phyloP scores from a whole-genome alignment of 2,888 invertebrate genomes.

The Andrena chrysosceles region DNA sequence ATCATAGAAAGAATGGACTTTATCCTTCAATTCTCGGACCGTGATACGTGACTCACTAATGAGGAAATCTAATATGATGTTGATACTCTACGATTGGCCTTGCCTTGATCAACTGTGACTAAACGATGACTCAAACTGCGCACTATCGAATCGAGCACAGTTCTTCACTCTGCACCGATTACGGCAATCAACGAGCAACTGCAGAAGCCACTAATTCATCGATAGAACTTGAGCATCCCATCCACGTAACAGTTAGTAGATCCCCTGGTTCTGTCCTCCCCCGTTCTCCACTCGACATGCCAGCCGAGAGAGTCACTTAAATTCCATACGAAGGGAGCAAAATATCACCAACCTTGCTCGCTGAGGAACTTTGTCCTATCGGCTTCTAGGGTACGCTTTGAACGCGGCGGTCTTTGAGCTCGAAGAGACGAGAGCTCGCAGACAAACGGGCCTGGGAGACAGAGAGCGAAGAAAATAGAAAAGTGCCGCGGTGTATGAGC shows the following conservation, averaged over 20 bases:
- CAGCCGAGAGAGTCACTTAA: no score
- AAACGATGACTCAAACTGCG: no score
- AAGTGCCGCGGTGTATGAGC: slow-evolving; percentile 12
- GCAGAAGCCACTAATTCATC: background rate
- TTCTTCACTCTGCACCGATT: background rate
- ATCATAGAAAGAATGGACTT: background rate
- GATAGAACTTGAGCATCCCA: background rate
- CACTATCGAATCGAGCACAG: background rate
- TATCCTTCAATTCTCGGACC: background rate
- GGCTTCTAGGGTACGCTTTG: background rate
- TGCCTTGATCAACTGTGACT: no score
- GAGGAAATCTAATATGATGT: no score
- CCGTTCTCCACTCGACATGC: no score
- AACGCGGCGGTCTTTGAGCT: slow-evolving; percentile 24
- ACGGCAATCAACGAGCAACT: slow-evolving; percentile 14
- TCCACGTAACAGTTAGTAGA: background rate
- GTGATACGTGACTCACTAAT: background rate
- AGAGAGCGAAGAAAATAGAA: slow-evolving; percentile 44
- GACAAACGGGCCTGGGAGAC: background rate
- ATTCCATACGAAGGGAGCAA: no score
- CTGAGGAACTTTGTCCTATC: slow-evolving; percentile 22
- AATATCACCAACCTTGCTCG: background rate
- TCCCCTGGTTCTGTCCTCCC: background rate
- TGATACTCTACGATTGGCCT: no score
- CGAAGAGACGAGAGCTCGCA: slow-evolving; percentile 3